Conservation (phyloP, 2,797 vertebrate species). For the Microctenopoma stevenorrisi region DNA sequence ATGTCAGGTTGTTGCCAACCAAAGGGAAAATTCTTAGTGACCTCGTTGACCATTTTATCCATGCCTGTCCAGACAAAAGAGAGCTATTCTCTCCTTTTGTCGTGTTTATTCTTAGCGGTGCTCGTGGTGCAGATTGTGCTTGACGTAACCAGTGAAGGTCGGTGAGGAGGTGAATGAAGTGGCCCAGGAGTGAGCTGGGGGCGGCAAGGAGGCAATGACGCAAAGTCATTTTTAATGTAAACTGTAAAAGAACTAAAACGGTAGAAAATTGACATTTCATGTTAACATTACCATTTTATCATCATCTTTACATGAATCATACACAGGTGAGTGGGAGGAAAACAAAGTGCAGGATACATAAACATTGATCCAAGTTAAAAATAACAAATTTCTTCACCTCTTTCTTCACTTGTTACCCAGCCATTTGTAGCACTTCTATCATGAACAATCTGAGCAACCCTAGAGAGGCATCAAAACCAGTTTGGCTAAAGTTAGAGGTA, state of each 20-base stretch:
- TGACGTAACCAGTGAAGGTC: slow-evolving; percentile 26
- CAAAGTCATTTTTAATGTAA: not conserved
- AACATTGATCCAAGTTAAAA: too few species aligned
- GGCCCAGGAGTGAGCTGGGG: not conserved
- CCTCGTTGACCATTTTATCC: slow-evolving; percentile 35
- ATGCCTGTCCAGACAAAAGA: slow-evolving; percentile 17
- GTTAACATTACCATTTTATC: too few species aligned
- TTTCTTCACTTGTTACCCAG: too few species aligned
- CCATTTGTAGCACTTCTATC: too few species aligned
- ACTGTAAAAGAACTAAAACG: not conserved
- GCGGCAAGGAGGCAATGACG: slow-evolving; percentile 1
- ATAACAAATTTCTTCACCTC: too few species aligned
- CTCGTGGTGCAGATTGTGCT: slow-evolving; percentile 18
- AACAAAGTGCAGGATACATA: too few species aligned
- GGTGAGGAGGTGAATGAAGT: slow-evolving; percentile 7
- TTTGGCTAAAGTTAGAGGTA: too few species aligned
- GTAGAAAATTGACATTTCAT: not conserved
- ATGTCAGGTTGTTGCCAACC: not conserved
- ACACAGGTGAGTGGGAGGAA: too few species aligned
- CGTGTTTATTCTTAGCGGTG: slow-evolving; percentile 40
- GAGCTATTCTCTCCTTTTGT: slow-evolving; percentile 28
- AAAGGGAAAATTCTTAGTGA: slow-evolving; percentile 1
- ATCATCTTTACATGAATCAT: too few species aligned
- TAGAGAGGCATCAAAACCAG: too few species aligned
- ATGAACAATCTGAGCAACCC: too few species aligned